Percentiles rank a stretch among this genome's conserved stretches.
phyloP scores from a whole-genome alignment of 2,888 invertebrate species.

The Baronia brevicornis region DNA sequence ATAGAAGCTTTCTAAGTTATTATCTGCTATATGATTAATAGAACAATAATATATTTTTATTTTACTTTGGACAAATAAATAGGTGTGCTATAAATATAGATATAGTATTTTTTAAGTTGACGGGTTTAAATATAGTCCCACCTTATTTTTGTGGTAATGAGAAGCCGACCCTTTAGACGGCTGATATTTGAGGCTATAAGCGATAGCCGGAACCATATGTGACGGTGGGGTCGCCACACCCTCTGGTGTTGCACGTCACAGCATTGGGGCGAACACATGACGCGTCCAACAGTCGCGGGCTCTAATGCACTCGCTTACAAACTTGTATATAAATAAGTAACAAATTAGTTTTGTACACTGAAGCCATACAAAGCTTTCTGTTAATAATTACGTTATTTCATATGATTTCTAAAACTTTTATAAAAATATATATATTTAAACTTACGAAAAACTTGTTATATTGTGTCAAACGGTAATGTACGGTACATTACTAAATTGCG shows the following conservation, averaged over 20 bases:
- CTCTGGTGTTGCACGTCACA: slow-evolving; percentile 11
- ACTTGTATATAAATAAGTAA: background rate
- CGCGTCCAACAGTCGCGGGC: slow-evolving; percentile 5
- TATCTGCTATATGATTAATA: too few species aligned
- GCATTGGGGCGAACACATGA: slow-evolving; percentile 11
- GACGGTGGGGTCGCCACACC: slow-evolving; percentile 22
- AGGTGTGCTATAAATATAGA: too few species aligned
- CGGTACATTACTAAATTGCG: too few species aligned
- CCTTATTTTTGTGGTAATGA: slow-evolving; percentile 30
- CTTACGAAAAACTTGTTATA: too few species aligned
- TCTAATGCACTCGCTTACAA: slow-evolving; percentile 2
- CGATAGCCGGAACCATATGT: slow-evolving; percentile 52
- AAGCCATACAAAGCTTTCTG: too few species aligned
- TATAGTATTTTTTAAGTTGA: slow-evolving; percentile 17
- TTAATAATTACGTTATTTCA: too few species aligned
- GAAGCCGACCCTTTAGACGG: slow-evolving; percentile 47
- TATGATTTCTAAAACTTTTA: too few species aligned
- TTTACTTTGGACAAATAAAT: slow-evolving; percentile 10
- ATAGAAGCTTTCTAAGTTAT: too few species aligned
- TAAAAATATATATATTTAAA: too few species aligned
- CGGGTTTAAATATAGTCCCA: slow-evolving; percentile 32
- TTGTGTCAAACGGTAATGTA: too few species aligned
- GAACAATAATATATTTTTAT: background rate
- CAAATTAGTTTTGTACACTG: too few species aligned
- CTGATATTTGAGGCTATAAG: slow-evolving; percentile 62